phyloP scores from a whole-genome alignment of 1,140 invertebrate genomes.

The Aphis gossypii region DNA sequence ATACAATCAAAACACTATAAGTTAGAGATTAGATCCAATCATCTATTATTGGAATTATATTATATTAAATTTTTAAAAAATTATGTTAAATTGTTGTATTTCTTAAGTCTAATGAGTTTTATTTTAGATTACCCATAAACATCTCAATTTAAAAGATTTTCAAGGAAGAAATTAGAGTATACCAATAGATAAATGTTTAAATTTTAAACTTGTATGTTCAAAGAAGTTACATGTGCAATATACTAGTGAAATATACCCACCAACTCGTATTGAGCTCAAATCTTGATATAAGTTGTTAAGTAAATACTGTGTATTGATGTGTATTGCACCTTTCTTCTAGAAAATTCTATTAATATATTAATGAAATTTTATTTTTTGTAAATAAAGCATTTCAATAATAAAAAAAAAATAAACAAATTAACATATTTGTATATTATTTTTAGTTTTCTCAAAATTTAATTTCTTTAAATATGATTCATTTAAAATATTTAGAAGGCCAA shows the following conservation, averaged over 20 bases:
- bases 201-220: neutral
- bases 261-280: neutral
- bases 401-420: neutral
- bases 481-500: neutral
- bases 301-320: neutral
- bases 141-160: neutral
- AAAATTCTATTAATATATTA: neutral
- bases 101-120: neutral
- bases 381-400: neutral
- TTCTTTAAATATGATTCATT: neutral
- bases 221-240: neutral
- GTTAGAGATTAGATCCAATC: neutral
- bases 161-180: neutral
- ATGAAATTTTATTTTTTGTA: neutral
- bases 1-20: neutral
- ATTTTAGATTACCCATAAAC: neutral
- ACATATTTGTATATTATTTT: neutral
- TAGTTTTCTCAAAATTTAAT: neutral
- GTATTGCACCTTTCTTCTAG: neutral
- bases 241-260: neutral
- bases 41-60: neutral
- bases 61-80: neutral
- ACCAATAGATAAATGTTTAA: neutral
- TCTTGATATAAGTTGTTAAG: neutral
- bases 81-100: neutral